Evolutionary conservation across 2,113 vertebrate genomes (phyloP), one percentile per base, ranked within the genome.

Genomic region (Nothoprocta pentlandii): DNA sequence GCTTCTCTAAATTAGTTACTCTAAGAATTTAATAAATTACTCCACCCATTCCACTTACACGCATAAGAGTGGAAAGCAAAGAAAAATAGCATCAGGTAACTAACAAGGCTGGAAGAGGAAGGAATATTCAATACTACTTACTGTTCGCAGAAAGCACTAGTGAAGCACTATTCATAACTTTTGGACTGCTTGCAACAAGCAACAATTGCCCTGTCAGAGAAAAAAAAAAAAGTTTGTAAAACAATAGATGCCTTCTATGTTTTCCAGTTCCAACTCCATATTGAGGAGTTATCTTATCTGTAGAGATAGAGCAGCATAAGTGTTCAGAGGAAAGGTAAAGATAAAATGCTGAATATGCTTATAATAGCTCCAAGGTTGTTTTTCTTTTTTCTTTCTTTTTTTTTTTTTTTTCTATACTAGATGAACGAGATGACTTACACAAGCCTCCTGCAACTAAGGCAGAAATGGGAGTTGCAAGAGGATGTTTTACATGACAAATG

Each of bases 41-140:
- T 63, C 51, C 87, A 81, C 84, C 69, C 56, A 64, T 94, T 51
- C 87, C 84, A 42, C 86, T 92, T 87, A 63, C 42, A 17, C 59
- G 13, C 12, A 10, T 78, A 34, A 9, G 10, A 47, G 32, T 32
- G 42, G 69, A 84, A 86, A 67, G 46, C 5, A 54, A 49, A 75
- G 15, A 21, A 84, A 92, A 78, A 75, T 59, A 59, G 17, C 14
- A 2, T 47, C 17, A 42, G 44, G 54, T 46, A 61, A 2, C 41
- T 59, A 63, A 71, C 4, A 10, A 22, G 13, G 70, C 15, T 46
- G 36, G 44, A 87, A 90, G 19, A 44, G 16, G 58, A 76, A 90
- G 26, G 90, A 92, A 77, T 44, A 47, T 6, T 41, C 7, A 1
- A 12, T 86, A 6, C 6, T 54, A 5, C 12, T 75, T 78, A 28